Evolutionary conservation across 2,888 invertebrate genomes (phyloP).

Genomic region (Eremobia ochroleuca): DNA sequence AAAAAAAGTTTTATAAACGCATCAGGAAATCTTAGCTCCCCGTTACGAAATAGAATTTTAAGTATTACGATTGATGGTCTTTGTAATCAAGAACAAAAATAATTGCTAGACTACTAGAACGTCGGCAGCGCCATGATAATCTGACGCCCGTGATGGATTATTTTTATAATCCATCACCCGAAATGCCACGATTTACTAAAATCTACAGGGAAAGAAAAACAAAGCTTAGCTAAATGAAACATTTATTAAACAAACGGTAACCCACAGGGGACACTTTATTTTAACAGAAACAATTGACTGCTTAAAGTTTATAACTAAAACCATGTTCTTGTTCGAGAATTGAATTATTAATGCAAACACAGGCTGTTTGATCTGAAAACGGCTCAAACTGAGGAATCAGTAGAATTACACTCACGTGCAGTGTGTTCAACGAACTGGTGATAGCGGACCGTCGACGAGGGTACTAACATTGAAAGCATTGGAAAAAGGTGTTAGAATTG

Average conservation of each 20-base stretch:
- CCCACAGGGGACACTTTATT: conserved; percentile 6
- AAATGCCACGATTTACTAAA: neutral
- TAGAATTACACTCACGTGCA: conserved; percentile 53
- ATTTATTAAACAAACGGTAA: conserved; percentile 10
- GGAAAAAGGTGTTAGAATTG: conserved; percentile 48
- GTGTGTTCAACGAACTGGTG: conserved; percentile 64
- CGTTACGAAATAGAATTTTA: neutral
- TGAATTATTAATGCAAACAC: conserved; percentile 62
- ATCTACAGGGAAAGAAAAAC: neutral
- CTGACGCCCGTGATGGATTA: too few relatives aligned
- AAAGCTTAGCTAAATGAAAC: neutral
- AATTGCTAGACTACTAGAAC: neutral
- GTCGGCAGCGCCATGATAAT: neutral
- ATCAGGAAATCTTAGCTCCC: neutral
- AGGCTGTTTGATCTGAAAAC: conserved; percentile 60
- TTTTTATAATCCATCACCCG: neutral
- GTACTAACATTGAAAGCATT: conserved; percentile 40
- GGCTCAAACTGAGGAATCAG: conserved; percentile 37
- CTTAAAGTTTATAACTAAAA: conserved; percentile 17
- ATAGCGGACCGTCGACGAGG: conserved; percentile 15
- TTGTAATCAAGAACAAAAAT: neutral
- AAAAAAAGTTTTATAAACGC: neutral
- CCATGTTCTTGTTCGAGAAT: conserved; percentile 36
- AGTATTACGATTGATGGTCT: too few relatives aligned
- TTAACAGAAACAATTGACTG: conserved; percentile 19